A percentile compares a stretch with the other conserved stretches of the same genome.
phyloP scores from a whole-genome alignment of 1,140 invertebrate genomes.

The Lamellibrachia luymesi region DNA sequence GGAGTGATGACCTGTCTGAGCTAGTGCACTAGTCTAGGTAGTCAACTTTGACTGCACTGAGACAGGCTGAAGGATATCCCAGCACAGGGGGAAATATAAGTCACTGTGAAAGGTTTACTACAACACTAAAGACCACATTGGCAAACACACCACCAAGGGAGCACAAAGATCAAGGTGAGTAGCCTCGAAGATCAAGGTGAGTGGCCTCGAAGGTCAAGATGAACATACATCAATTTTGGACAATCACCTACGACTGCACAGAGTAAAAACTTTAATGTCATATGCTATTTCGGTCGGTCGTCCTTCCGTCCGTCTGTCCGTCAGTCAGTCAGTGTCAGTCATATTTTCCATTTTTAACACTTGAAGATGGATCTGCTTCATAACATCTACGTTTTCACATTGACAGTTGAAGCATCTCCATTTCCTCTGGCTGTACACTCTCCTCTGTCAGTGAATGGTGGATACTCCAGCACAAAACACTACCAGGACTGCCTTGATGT shows the following conservation, averaged over 20 bases:
- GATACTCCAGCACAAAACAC: neutral
- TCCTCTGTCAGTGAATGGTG: neutral
- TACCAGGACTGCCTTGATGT: neutral
- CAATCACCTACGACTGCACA: neutral
- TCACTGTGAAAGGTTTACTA: too few relatives aligned
- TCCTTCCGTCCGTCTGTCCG: neutral
- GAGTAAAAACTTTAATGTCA: neutral
- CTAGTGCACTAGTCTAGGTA: too few relatives aligned
- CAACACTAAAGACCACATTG: too few relatives aligned
- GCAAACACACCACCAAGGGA: too few relatives aligned
- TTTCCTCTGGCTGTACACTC: neutral
- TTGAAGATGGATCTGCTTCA: neutral
- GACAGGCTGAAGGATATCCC: too few relatives aligned
- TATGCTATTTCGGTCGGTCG: neutral
- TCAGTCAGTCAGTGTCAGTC: neutral
- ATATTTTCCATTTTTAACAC: neutral
- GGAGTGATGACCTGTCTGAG: too few relatives aligned
- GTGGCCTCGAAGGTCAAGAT: too few relatives aligned
- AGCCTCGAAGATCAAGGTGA: neutral
- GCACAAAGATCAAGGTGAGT: neutral
- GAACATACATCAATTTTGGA: neutral
- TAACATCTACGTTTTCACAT: neutral
- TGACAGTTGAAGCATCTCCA: neutral
- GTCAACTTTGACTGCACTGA: too few relatives aligned
- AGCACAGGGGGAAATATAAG: too few relatives aligned